Evolutionary conservation across 2,888 invertebrate genomes (phyloP).

Genomic region (Cosmopolites sordidus): DNA sequence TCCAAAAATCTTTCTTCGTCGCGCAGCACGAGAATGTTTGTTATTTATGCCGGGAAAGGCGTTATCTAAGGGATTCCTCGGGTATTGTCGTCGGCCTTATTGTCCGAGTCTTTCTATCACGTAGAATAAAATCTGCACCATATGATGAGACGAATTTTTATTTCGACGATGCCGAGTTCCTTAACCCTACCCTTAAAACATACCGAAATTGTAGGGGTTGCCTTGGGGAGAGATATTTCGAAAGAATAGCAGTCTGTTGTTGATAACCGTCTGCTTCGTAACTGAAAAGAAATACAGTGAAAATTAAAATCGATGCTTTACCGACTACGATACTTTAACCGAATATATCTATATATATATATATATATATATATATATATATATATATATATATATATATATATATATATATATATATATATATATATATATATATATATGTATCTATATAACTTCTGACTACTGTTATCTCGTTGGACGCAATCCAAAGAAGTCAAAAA

Average conservation of each 20-base stretch:
- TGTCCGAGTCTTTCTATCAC: constrained; percentile 26
- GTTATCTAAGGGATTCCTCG: constrained; percentile 28
- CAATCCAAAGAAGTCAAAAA: too few species aligned
- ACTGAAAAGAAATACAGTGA: too few species aligned
- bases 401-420: too few species aligned
- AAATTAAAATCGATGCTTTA: too few species aligned
- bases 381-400: too few species aligned
- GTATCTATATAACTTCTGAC: too few species aligned
- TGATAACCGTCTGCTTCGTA: not conserved
- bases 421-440: too few species aligned
- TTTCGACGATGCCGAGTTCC: not conserved
- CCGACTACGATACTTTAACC: too few species aligned
- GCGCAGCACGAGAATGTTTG: constrained; percentile 20
- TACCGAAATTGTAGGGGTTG: too few species aligned
- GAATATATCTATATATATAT: too few species aligned
- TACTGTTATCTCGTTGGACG: too few species aligned
- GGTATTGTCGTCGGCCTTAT: constrained; percentile 30
- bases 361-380: too few species aligned
- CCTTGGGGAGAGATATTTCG: not conserved
- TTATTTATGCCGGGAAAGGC: constrained; percentile 23
- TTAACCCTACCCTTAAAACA: not conserved
- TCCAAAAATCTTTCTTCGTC: constrained; percentile 16
- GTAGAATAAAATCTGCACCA: constrained; percentile 14
- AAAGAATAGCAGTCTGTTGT: not conserved
- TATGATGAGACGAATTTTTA: constrained; percentile 16